Conservation (phyloP, 2,113 vertebrate genomes). For the Pycnonotus jocosus region DNA sequence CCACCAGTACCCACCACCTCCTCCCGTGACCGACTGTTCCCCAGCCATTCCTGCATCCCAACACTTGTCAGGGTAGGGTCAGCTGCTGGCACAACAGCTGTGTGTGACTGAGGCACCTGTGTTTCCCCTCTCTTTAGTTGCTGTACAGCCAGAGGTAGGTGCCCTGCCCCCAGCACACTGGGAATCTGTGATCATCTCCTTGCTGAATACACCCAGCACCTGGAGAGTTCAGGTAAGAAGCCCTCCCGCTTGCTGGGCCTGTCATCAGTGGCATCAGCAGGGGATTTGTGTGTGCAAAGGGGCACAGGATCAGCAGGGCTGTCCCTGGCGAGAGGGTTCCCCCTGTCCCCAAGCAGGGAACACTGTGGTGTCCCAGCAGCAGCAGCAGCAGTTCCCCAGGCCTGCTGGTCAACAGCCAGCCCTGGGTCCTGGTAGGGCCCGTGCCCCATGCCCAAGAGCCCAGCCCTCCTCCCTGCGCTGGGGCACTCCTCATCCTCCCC, state of each 20-base stretch:
- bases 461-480: not conserved
- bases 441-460: fast-evolving
- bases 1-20: too few species aligned
- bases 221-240: not conserved
- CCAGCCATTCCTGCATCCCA: too few species aligned
- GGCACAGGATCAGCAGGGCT: not conserved
- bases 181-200: not conserved
- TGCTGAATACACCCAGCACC: not conserved
- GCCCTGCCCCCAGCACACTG: not conserved
- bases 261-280: not conserved
- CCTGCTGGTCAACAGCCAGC: not conserved
- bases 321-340: not conserved
- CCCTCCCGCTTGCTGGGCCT: not conserved
- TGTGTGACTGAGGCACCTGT: too few species aligned
- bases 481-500: not conserved
- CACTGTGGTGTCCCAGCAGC: not conserved
- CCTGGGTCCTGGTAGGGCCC: too few species aligned
- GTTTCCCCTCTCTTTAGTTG: not conserved
- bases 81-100: too few species aligned
- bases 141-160: not conserved
- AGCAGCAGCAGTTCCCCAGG: not conserved
- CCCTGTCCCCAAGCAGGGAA: not conserved
- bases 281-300: not conserved
- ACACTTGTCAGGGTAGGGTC: too few species aligned
- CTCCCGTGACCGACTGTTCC: too few species aligned